A percentile compares a stretch with the other conserved stretches of the same genome.
Evolutionary conservation across 2,797 vertebrate genomes (phyloP).

Genomic region (Lepilemur septentrionalis): DNA sequence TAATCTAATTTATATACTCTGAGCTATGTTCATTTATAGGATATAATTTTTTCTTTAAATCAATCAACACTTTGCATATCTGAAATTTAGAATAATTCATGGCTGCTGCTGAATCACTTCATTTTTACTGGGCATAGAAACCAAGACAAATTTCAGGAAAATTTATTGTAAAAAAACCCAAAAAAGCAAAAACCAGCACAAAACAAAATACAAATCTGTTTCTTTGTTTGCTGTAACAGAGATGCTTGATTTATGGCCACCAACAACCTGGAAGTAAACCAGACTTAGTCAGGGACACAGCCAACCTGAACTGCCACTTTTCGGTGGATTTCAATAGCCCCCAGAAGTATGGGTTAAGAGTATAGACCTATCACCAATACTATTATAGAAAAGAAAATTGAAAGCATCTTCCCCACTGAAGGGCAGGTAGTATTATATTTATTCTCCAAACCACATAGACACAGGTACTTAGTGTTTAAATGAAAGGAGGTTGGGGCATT

Average conservation of each 20-base stretch:
- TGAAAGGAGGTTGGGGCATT: neutral
- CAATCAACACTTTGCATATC: neutral
- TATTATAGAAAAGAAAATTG: neutral
- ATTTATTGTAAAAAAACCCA: neutral
- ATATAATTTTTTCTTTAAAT: neutral
- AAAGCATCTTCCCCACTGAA: neutral
- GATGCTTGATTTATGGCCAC: conserved; percentile 11
- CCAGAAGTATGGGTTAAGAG: neutral
- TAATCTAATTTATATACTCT: neutral
- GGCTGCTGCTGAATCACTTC: neutral
- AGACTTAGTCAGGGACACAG: neutral
- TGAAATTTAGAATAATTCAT: conserved; percentile 34
- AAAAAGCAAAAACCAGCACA: neutral
- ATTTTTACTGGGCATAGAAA: neutral
- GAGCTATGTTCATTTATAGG: neutral
- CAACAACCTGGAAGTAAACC: neutral
- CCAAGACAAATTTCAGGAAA: neutral
- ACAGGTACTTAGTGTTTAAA: neutral
- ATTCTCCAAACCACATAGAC: neutral
- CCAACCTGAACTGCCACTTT: neutral
- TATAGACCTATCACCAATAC: neutral
- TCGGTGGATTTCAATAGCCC: neutral
- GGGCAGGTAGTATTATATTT: neutral
- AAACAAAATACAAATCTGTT: neutral
- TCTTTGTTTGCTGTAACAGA: neutral